A percentile compares a stretch with the other conserved stretches of the same genome.
Conservation (phyloP, 2,888 invertebrate species). For the Leucophenga montana region DNA sequence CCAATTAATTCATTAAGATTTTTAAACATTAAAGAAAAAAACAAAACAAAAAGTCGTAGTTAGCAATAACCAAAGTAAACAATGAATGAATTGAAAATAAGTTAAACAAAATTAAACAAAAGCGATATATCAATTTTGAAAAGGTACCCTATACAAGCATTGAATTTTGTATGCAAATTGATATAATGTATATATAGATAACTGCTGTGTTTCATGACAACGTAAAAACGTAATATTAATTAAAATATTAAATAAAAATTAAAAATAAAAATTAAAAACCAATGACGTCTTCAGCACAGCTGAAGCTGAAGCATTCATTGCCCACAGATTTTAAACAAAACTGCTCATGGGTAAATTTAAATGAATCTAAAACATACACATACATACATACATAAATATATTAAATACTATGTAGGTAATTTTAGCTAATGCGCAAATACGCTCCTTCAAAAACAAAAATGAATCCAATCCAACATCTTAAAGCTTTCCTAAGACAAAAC, state of each 20-base stretch:
- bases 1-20: slow-evolving; percentile 64
- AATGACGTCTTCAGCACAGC: not conserved
- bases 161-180: slow-evolving; percentile 40
- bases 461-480: not conserved
- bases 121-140: not conserved
- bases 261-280: slow-evolving; percentile 9
- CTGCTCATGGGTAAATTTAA: too few species aligned
- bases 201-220: slow-evolving; percentile 68
- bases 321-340: too few species aligned
- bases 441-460: not conserved
- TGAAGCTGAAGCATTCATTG: not conserved
- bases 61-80: not conserved
- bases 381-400: too few species aligned
- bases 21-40: slow-evolving; percentile 41
- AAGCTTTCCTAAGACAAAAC: not conserved
- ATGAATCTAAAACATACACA: too few species aligned
- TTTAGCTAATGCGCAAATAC: not conserved
- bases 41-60: slow-evolving; percentile 10
- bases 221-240: slow-evolving; percentile 49
- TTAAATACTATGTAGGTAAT: not conserved
- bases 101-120: slow-evolving; percentile 49
- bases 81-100: slow-evolving; percentile 6
- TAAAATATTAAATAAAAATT: slow-evolving; percentile 18
- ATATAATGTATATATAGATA: slow-evolving; percentile 55
- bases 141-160: not conserved